phyloP scores from a whole-genome alignment of 2,113 vertebrate species.

The Sander vitreus region DNA sequence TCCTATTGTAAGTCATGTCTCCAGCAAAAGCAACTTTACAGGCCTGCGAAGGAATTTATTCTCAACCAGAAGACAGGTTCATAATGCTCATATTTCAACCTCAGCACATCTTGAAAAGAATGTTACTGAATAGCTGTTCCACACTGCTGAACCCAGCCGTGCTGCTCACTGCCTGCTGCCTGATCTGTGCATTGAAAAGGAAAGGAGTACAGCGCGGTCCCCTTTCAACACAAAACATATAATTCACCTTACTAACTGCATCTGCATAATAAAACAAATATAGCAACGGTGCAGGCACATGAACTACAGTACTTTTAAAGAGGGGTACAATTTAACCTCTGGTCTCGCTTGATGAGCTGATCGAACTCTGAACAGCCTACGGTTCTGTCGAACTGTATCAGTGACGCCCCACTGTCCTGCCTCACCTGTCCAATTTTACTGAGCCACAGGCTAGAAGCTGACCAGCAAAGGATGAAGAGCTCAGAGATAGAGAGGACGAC shows the following conservation, averaged over 20 bases:
- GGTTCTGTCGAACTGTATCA: slow-evolving; percentile 70
- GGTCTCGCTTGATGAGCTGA: slow-evolving; percentile 54
- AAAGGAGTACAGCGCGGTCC: slow-evolving; percentile 8
- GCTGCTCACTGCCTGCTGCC: slow-evolving; percentile 44
- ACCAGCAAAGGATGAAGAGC: slow-evolving; percentile 25
- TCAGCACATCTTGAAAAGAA: slow-evolving; percentile 70
- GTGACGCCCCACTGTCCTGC: slow-evolving; percentile 66
- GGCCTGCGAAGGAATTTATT: slow-evolving; percentile 71
- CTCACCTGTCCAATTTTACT: slow-evolving; percentile 75
- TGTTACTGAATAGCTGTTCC: slow-evolving; percentile 66
- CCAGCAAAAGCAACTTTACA: slow-evolving; percentile 68
- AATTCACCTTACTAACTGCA: slow-evolving; percentile 42
- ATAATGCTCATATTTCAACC: slow-evolving; percentile 77
- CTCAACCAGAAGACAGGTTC: slow-evolving; percentile 75
- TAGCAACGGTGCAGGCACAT: background rate
- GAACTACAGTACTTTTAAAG: background rate
- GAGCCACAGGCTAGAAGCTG: slow-evolving; percentile 70
- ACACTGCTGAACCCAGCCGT: slow-evolving; percentile 41
- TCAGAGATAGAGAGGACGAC: slow-evolving; percentile 11
- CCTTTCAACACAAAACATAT: slow-evolving; percentile 27
- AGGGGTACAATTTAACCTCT: slow-evolving; percentile 31
- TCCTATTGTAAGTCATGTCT: slow-evolving; percentile 73
- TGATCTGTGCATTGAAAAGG: slow-evolving; percentile 41
- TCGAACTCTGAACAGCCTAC: slow-evolving; percentile 66
- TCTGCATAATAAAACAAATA: slow-evolving; percentile 38